Evolutionary conservation across 2,888 invertebrate genomes (phyloP), one percentile per base, ranked within the genome.

Genomic region (Pseudanteris insignis): DNA sequence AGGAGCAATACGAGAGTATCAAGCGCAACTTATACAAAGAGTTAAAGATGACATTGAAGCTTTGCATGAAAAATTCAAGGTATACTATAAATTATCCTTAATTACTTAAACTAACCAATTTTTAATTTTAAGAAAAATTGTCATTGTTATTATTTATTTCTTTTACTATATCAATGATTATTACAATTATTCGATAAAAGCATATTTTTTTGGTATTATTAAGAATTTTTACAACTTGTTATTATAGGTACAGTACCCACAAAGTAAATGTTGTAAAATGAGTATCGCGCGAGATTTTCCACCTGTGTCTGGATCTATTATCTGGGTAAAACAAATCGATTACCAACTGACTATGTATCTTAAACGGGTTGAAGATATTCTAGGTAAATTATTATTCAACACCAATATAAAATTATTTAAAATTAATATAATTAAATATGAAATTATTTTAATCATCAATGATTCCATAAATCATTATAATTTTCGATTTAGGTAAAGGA

Each of bases 21-120:
- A 99, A 82, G 97, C 98, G 0, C 97, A 99, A 80, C 86, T 99
- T 47, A 99, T 99, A 76, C 97, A 98, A 77, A 86, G 98, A 41
- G 99, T 99, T 12, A 99, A 99, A 81, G 98, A 98, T 76, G 99
- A 99, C 76, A 99, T 99, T 69, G 97, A 97, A 79, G 89, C 94
- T 0, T 82, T 99, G 50, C 98, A 99, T 80, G 96, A 97, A 78
- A 98, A 98, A 80, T 98, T 98, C 76, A 98, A 98, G 86, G 94
- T 92, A 32, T 13, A 5, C 7, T 21, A 34, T n/a, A n/a, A n/a
- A n/a, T n/a, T n/a, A n/a, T n/a, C n/a, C n/a, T n/a, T n/a, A n/a
- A n/a, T n/a, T n/a, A n/a, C n/a, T n/a, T n/a, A n/a, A n/a, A n/a
- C n/a, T n/a, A n/a, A n/a, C n/a, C n/a, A n/a, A n/a, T n/a, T n/a